These are phyloP conservation scores for Ictalurus punctatus DNA, from an alignment of 2,113 vertebrate genomes.

Conservation along the genomic window DNA sequence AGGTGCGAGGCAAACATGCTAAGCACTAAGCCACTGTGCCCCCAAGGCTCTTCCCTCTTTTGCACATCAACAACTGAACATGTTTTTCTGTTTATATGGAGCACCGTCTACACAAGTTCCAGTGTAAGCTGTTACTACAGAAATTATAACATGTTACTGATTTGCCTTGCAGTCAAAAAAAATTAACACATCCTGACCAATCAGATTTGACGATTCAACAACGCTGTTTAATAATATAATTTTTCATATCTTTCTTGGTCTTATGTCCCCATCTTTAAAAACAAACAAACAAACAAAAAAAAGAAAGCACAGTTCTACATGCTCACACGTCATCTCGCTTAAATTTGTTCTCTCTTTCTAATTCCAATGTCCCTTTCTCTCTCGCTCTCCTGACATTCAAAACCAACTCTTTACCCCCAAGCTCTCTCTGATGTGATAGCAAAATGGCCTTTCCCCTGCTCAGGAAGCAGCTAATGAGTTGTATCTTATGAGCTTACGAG, in stretches of 20 bases:
- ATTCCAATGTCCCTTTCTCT: background rate
- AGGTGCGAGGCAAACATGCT: no score
- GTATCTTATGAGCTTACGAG: slow-evolving; percentile 1
- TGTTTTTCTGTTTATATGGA: background rate
- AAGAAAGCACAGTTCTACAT: background rate
- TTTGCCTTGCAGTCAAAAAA: background rate
- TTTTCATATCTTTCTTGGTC: background rate
- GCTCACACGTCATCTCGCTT: background rate
- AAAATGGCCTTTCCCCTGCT: background rate
- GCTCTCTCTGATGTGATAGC: background rate
- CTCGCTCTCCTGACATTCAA: background rate
- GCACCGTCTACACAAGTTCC: background rate
- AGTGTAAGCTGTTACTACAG: background rate
- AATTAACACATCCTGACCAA: background rate
- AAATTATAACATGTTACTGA: background rate
- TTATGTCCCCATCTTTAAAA: background rate
- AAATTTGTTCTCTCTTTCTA: background rate
- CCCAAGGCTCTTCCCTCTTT: no score
- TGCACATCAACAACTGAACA: background rate
- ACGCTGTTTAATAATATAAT: background rate
- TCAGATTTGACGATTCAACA: background rate
- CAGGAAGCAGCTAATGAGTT: background rate
- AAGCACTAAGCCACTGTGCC: no score
- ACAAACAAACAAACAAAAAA: no score
- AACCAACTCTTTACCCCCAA: background rate